A percentile compares a stretch with the other conserved stretches of the same genome.
These are phyloP conservation scores for Lycodopsis pacificus DNA, from an alignment of 2,797 vertebrate species.

Conservation along the genomic window DNA sequence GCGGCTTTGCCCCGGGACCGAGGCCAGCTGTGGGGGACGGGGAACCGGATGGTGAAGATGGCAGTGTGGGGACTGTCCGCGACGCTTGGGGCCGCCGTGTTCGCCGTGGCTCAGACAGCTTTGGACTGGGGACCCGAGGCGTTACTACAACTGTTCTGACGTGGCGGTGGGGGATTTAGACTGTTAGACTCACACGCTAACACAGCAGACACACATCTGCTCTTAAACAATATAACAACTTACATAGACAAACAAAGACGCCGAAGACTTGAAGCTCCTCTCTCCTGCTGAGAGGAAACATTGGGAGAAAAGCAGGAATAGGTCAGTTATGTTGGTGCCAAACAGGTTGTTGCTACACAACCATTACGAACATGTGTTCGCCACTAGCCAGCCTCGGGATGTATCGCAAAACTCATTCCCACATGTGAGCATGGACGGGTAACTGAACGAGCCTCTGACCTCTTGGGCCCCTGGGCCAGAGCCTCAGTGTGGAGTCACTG, in stretches of 20 bases:
- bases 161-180: conserved; percentile 30
- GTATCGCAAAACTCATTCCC: conserved; percentile 5
- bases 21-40: conserved; percentile 52
- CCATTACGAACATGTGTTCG: conserved; percentile 39
- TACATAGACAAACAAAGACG: conserved; percentile 33
- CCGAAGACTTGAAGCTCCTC: conserved; percentile 23
- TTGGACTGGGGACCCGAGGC: conserved; percentile 89
- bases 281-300: conserved; percentile 5
- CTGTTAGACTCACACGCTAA: conserved; percentile 14
- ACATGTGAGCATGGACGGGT: conserved; percentile 13
- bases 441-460: background rate
- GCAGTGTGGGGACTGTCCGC: conserved; percentile 90
- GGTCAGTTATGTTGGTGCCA: conserved; percentile 48
- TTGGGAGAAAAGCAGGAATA: conserved; percentile 9
- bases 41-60: conserved; percentile 85
- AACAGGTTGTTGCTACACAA: conserved; percentile 67
- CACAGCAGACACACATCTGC: conserved; percentile 13
- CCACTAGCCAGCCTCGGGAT: conserved; percentile 48
- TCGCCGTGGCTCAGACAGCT: conserved; percentile 88
- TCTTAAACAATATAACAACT: conserved; percentile 8
- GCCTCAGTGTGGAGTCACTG: background rate
- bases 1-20: conserved; percentile 24
- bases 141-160: conserved; percentile 87
- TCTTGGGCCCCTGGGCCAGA: background rate
- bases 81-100: conserved; percentile 85